phyloP scores from a whole-genome alignment of 2,113 vertebrate species.

The Okapia johnstoni region DNA sequence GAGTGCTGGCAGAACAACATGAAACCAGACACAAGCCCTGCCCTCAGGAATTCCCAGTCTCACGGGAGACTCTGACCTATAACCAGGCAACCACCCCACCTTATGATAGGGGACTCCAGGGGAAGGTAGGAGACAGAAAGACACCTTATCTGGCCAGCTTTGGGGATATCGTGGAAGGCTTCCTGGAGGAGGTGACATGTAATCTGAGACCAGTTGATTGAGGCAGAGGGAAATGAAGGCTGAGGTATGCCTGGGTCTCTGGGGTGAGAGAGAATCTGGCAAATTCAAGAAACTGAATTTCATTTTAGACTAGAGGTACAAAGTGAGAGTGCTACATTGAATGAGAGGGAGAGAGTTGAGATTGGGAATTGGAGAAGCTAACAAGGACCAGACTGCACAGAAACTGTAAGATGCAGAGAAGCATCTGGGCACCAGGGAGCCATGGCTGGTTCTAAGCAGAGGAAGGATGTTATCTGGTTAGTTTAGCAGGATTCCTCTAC shows the following conservation, averaged over 20 bases:
- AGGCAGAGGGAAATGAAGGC: neutral
- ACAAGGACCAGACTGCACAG: neutral
- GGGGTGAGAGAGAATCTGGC: neutral
- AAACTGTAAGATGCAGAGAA: neutral
- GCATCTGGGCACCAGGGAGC: neutral
- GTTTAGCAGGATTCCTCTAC: neutral
- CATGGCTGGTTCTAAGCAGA: neutral
- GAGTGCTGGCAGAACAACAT: neutral
- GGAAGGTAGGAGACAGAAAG: neutral
- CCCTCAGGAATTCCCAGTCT: neutral
- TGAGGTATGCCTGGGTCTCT: neutral
- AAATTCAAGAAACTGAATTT: neutral
- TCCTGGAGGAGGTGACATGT: neutral
- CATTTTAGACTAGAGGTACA: neutral
- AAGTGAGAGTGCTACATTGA: neutral
- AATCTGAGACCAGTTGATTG: neutral
- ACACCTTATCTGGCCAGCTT: neutral
- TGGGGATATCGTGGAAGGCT: neutral
- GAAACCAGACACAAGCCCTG: neutral
- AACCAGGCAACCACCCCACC: neutral
- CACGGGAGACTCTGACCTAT: neutral
- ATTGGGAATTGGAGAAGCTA: neutral
- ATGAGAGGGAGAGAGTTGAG: neutral
- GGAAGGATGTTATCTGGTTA: neutral
- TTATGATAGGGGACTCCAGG: neutral